Base-by-base conservation (phyloP, 2,113 vertebrate genomes). In the Numenius arquata region DNA sequence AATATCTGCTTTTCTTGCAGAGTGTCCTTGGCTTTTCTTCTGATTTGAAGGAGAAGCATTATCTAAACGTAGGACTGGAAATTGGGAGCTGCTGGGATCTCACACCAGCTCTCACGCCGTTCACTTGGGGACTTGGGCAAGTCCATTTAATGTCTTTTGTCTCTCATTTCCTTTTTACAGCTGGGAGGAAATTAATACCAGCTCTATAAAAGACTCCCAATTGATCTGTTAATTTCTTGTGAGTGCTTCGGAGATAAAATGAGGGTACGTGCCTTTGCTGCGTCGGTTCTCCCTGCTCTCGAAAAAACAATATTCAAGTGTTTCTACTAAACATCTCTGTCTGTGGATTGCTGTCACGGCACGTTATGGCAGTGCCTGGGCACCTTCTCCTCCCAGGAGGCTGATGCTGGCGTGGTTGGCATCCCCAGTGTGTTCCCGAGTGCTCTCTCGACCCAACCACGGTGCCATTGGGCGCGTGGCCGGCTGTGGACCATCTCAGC, bases 141-240 rank as follows among this genome's bases (percentile, higher is more conserved):
- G 84, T 92, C 96, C 94, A 92, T 92, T 97, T 96, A 96, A 93
- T 86, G 75, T 62, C 85, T 94, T 93, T 92, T 88, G 75, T 88
- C 72, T 96, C 94, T 97, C 80, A 36, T 93, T 94, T 94, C 94
- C 92, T 72, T 72, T 94, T 84, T 93, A 84, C 77, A 97, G 96
- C 77, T 55, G 53, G 43, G 71, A 95, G 90, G 55, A 96, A 96
- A 96, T 96, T 95, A 95, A 97, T 92, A 93, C 90, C 68, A 71
- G 84, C 83, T 94, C 89, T 66, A 25, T 92, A 90, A 96, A 95
- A 90, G 90, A 92, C 94, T 97, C 94, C 86, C 92, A 96, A 78
- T 92, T 96, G 96, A 96, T 96, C 96, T 93, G 76, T 95, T 97
- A 96, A 97, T 96, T 93, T 89, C 96, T 93, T 74, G 62, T 89